Evolutionary conservation across 2,113 vertebrate genomes (phyloP).

Genomic region (Corynorhinus townsendii): DNA sequence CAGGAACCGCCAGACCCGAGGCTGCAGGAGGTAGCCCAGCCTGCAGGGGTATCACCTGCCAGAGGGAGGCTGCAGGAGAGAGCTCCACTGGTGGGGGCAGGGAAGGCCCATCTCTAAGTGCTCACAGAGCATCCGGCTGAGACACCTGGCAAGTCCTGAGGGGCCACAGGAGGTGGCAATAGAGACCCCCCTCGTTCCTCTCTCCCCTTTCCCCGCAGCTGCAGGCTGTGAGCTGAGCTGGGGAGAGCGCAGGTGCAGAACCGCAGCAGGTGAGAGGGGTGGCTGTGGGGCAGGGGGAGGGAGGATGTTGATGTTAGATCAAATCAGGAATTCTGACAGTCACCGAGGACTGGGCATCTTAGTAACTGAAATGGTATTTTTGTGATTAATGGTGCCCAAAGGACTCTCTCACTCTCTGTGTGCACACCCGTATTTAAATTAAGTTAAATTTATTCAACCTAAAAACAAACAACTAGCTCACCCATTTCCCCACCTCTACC

Average conservation of each 20-base stretch:
- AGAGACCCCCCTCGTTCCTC: background rate
- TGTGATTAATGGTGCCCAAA: background rate
- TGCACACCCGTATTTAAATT: background rate
- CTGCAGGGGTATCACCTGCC: background rate
- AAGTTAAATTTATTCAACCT: background rate
- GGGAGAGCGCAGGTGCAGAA: background rate
- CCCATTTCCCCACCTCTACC: background rate
- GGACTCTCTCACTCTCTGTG: background rate
- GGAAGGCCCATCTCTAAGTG: background rate
- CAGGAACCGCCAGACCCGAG: background rate
- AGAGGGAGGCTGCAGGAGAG: background rate
- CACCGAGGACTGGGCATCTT: background rate
- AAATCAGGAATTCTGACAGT: background rate
- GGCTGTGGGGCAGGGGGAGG: no score
- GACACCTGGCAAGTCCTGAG: background rate
- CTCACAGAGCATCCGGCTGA: background rate
- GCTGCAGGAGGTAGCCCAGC: background rate
- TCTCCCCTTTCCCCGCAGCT: background rate
- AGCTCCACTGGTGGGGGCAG: background rate
- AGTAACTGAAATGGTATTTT: background rate
- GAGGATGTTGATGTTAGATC: fast-evolving
- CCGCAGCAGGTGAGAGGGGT: no score
- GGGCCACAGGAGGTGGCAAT: background rate
- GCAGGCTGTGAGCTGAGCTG: background rate
- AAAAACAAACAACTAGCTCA: background rate